These are phyloP conservation scores for Syngnathus rostellatus DNA, from an alignment of 2,797 vertebrate species.

Conservation along the genomic window DNA sequence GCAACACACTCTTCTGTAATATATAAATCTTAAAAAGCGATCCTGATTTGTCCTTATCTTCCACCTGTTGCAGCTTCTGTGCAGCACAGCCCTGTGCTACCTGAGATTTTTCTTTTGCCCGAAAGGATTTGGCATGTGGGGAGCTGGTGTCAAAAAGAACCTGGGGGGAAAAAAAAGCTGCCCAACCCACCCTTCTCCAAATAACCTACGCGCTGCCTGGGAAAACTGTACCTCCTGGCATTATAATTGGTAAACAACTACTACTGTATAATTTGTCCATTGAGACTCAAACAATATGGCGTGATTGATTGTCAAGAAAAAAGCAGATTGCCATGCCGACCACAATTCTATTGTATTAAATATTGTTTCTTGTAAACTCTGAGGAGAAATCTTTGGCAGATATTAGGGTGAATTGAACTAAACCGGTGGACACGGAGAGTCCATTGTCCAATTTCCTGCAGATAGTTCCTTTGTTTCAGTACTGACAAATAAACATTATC, in stretches of 20 bases:
- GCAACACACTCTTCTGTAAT: constrained; percentile 12
- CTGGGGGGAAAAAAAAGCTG: too few relatives aligned
- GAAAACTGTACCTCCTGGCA: too few relatives aligned
- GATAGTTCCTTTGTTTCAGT: constrained; percentile 13
- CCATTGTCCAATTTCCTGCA: not conserved
- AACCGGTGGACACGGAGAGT: too few relatives aligned
- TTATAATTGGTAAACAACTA: too few relatives aligned
- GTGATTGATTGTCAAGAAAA: too few relatives aligned
- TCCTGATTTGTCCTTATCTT: constrained; percentile 25
- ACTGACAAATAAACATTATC: constrained; percentile 32
- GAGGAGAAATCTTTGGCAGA: constrained; percentile 27
- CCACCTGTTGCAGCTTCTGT: constrained; percentile 31
- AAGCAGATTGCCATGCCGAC: too few relatives aligned
- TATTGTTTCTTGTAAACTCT: too few relatives aligned
- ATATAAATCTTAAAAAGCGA: constrained; percentile 22
- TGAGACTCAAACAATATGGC: too few relatives aligned
- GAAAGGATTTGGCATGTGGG: constrained; percentile 49
- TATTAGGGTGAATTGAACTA: constrained; percentile 2
- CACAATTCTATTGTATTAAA: too few relatives aligned
- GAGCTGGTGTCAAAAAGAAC: constrained; percentile 21
- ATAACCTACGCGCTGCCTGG: too few relatives aligned
- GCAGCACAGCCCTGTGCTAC: constrained; percentile 37
- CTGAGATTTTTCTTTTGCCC: constrained; percentile 53
- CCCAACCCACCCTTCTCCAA: too few relatives aligned
- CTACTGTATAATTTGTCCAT: too few relatives aligned